Percentiles rank a stretch among this genome's conserved stretches.
phyloP scores from a whole-genome alignment of 2,113 vertebrate species.

The Merops nubicus region DNA sequence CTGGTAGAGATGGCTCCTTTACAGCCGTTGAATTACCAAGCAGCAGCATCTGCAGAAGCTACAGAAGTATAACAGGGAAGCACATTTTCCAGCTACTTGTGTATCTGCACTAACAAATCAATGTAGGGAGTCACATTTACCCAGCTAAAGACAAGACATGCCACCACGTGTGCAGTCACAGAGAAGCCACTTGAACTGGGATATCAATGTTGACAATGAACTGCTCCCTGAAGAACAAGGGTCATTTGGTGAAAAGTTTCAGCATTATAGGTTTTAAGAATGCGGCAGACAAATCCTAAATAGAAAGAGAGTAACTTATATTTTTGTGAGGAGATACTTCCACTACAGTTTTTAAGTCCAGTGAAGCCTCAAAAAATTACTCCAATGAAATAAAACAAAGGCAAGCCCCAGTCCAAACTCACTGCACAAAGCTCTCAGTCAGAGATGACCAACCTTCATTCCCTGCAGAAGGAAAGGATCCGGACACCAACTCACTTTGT shows the following conservation, averaged over 20 bases:
- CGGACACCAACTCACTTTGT: not conserved
- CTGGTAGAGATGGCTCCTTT: not conserved
- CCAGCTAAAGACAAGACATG: not conserved
- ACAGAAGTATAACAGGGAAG: not conserved
- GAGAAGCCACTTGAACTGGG: not conserved
- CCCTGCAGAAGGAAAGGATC: not conserved
- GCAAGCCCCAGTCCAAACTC: not conserved
- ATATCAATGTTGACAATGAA: not conserved
- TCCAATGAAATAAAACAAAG: not conserved
- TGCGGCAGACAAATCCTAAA: not conserved
- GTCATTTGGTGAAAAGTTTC: not conserved
- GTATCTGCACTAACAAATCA: not conserved
- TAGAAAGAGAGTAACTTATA: not conserved
- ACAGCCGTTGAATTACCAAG: not conserved
- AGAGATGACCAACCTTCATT: not conserved
- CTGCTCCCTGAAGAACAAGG: not conserved
- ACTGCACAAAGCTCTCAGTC: not conserved
- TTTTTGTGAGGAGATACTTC: not conserved
- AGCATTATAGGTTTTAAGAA: not conserved
- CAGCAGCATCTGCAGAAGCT: not conserved
- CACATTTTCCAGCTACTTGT: not conserved
- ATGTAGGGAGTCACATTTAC: not conserved
- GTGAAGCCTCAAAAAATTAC: not conserved
- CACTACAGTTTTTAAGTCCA: not conserved
- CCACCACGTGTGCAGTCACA: not conserved